These are phyloP conservation scores for Chrysodeixis includens DNA, from an alignment of 2,888 invertebrate genomes.

Conservation along the genomic window DNA sequence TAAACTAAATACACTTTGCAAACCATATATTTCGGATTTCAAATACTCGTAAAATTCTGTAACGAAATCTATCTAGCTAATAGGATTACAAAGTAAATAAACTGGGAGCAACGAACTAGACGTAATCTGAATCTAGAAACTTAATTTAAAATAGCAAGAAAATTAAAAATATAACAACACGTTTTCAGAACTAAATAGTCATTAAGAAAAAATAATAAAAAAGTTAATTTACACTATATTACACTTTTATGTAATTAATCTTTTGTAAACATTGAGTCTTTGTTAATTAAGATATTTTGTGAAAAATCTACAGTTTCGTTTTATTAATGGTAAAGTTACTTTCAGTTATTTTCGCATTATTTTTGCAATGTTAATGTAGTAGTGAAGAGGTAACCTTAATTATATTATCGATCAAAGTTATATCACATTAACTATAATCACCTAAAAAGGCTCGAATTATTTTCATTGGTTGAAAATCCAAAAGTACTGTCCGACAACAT, in stretches of 20 bases:
- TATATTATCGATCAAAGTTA: too few species aligned
- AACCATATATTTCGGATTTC: background rate
- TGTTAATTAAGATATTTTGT: background rate
- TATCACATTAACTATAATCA: too few species aligned
- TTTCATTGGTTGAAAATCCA: too few species aligned
- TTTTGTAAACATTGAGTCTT: background rate
- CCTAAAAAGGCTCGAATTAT: too few species aligned
- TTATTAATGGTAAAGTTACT: background rate
- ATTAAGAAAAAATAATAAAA: too few species aligned
- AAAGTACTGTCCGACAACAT: too few species aligned
- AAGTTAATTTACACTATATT: background rate
- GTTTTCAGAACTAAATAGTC: background rate
- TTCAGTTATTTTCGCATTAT: too few species aligned
- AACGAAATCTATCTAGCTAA: background rate
- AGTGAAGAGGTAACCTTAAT: too few species aligned
- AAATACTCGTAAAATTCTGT: background rate
- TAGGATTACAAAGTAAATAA: constrained; percentile 4
- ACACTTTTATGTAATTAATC: background rate
- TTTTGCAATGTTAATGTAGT: too few species aligned
- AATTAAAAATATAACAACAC: background rate
- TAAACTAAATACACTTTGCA: background rate
- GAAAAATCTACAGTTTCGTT: background rate
- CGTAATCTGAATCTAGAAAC: background rate
- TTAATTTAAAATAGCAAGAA: background rate
- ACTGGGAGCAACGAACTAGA: background rate